phyloP scores from a whole-genome alignment of 2,888 invertebrate species.

The Ferrisia virgata region DNA sequence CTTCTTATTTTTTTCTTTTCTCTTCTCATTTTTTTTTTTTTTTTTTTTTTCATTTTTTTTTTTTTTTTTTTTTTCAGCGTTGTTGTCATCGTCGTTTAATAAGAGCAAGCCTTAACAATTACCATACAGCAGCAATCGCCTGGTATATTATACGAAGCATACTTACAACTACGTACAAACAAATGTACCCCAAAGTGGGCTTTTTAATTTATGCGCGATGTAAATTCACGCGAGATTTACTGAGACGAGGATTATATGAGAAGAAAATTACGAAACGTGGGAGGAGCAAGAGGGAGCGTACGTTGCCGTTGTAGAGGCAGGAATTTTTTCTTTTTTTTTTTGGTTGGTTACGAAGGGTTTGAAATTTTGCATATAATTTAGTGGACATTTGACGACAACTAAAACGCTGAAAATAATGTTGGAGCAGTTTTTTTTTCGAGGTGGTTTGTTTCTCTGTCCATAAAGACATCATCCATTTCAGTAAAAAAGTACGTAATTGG shows the following conservation, averaged over 20 bases:
- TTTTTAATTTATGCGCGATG: constrained; percentile 9
- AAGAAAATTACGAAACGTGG: background rate
- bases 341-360: too few species aligned
- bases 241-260: background rate
- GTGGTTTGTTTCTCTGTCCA: too few species aligned
- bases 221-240: background rate
- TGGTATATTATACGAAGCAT: background rate
- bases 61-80: background rate
- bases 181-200: background rate
- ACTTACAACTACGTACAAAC: background rate
- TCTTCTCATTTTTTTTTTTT: background rate
- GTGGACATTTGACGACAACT: too few species aligned
- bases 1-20: background rate
- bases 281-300: background rate
- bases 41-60: background rate
- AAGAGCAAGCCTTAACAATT: constrained; percentile 3
- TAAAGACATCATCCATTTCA: too few species aligned
- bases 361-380: too few species aligned
- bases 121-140: background rate
- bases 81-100: background rate
- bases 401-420: too few species aligned
- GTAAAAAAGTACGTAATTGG: too few species aligned
- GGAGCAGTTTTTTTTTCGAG: too few species aligned
- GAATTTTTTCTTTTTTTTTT: background rate
- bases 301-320: background rate